These are phyloP conservation scores for Nephila pilipes DNA, from an alignment of 1,140 invertebrate genomes.

Conservation along the genomic window DNA sequence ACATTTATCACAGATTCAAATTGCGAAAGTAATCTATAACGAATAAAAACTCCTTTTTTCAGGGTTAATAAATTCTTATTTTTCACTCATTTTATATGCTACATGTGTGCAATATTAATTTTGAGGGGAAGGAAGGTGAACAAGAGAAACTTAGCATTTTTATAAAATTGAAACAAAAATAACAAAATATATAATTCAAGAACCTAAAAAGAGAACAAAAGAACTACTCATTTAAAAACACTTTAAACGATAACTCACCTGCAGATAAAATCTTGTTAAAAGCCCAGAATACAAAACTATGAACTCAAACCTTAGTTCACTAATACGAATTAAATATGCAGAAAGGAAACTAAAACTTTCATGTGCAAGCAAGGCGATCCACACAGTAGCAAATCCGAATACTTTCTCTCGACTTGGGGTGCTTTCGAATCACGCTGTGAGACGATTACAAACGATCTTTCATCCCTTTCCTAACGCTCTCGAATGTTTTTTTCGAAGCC, in stretches of 20 bases:
- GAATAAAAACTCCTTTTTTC: too few relatives aligned
- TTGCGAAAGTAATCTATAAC: too few relatives aligned
- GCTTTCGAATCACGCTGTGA: slow-evolving; percentile 5
- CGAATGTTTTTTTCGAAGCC: not conserved
- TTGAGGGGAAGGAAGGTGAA: too few relatives aligned
- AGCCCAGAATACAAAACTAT: not conserved
- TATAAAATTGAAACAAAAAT: too few relatives aligned
- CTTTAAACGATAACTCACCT: not conserved
- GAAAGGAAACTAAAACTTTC: not conserved
- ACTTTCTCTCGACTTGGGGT: not conserved
- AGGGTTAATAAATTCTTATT: too few relatives aligned
- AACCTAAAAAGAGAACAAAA: too few relatives aligned
- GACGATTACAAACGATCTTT: slow-evolving; percentile 1
- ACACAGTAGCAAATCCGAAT: not conserved
- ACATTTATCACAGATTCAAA: too few relatives aligned
- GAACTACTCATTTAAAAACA: too few relatives aligned
- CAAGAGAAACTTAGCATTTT: too few relatives aligned
- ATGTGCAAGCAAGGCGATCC: not conserved
- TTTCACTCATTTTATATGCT: too few relatives aligned
- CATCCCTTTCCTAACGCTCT: slow-evolving; percentile 1
- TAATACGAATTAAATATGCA: not conserved
- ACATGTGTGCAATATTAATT: too few relatives aligned
- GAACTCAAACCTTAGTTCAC: not conserved
- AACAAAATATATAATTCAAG: too few relatives aligned
- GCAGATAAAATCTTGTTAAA: not conserved